These are phyloP conservation scores for Corythornis vintsioides DNA, from an alignment of 2,113 vertebrate species.

Conservation along the genomic window DNA sequence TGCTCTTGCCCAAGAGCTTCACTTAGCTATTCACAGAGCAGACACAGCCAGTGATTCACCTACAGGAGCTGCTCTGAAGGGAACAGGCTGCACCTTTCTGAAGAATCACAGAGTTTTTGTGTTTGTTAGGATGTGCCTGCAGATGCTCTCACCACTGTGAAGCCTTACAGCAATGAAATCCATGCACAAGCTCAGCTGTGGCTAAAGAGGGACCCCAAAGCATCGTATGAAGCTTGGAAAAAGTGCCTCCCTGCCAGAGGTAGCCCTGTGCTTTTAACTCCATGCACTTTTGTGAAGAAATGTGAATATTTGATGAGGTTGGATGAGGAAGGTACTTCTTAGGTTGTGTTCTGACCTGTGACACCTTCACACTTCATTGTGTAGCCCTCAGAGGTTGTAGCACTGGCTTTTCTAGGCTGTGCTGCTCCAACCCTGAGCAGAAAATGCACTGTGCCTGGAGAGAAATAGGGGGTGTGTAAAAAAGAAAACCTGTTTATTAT, in stretches of 20 bases:
- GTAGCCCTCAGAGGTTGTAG: neutral
- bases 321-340: neutral
- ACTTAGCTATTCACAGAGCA: neutral
- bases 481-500: neutral
- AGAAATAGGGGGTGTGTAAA: neutral
- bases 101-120: neutral
- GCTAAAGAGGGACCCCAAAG: constrained; percentile 98
- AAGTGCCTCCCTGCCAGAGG: constrained; percentile 97
- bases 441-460: neutral
- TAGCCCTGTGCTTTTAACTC: constrained; percentile 39
- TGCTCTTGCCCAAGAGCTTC: neutral
- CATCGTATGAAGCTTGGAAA: constrained; percentile 96
- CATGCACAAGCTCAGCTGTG: constrained; percentile 97
- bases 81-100: neutral
- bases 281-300: neutral
- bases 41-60: neutral
- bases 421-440: neutral
- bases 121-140: constrained; percentile 86
- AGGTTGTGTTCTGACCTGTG: neutral
- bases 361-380: neutral
- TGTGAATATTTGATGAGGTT: neutral
- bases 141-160: constrained; percentile 93
- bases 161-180: constrained; percentile 97
- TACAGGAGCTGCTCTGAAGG: neutral
- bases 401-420: neutral